phyloP scores from a whole-genome alignment of 2,797 vertebrate species.

The Pampus argenteus region DNA sequence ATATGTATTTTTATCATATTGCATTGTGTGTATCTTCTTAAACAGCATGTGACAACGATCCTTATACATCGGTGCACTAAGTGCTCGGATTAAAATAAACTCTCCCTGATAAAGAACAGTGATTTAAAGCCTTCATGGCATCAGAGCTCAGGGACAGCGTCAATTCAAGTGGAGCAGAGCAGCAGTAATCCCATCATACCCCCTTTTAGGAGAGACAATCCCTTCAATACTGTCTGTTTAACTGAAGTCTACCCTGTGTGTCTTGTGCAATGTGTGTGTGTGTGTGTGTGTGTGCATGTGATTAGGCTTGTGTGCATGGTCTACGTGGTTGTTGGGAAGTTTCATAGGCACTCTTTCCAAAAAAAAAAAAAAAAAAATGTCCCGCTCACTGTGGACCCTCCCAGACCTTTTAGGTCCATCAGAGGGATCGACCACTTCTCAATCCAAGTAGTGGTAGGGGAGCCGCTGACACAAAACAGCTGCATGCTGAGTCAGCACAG shows the following conservation, averaged over 20 bases:
- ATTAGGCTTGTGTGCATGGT: slow-evolving; percentile 16
- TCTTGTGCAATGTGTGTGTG: slow-evolving; percentile 28
- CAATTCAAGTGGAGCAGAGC: slow-evolving; percentile 23
- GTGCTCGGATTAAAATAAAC: slow-evolving; percentile 1
- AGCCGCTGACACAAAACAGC: slow-evolving; percentile 64
- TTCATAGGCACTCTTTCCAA: slow-evolving; percentile 71
- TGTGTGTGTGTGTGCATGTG: slow-evolving; percentile 20
- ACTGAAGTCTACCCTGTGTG: slow-evolving; percentile 20
- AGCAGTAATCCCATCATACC: slow-evolving; percentile 4
- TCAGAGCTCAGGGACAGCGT: slow-evolving; percentile 17
- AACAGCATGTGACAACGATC: neutral
- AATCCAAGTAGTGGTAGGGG: slow-evolving; percentile 28
- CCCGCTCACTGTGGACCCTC: slow-evolving; percentile 37
- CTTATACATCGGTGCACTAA: neutral
- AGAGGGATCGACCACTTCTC: slow-evolving; percentile 34
- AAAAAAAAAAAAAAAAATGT: slow-evolving; percentile 32
- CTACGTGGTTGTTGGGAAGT: slow-evolving; percentile 11
- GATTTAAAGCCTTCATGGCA: slow-evolving; percentile 19
- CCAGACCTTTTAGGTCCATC: slow-evolving; percentile 30
- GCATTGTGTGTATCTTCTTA: slow-evolving; percentile 14
- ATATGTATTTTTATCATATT: neutral
- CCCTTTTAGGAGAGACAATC: slow-evolving; percentile 1
- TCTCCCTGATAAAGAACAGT: slow-evolving; percentile 8
- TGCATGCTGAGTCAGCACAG: slow-evolving; percentile 62
- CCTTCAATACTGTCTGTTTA: slow-evolving; percentile 25